phyloP scores from a whole-genome alignment of 2,113 vertebrate species.

The Proterorhinus semilunaris region DNA sequence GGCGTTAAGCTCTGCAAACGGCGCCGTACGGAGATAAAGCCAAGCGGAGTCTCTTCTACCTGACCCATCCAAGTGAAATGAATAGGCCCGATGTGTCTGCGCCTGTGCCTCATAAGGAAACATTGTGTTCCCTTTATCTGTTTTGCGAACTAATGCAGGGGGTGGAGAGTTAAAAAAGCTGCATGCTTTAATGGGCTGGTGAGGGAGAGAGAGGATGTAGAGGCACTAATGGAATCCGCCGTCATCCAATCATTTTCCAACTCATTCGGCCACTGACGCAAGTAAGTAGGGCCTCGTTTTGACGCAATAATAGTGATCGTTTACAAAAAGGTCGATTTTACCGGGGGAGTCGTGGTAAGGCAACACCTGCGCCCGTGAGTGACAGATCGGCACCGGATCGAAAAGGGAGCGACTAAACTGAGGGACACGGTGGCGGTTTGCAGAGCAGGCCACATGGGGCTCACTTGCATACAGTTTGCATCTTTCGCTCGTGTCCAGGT shows the following conservation, averaged over 20 bases:
- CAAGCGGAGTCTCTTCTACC: conserved; percentile 34
- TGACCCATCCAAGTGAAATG: conserved; percentile 52
- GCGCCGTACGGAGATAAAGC: conserved; percentile 59
- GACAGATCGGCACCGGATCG: conserved; percentile 20
- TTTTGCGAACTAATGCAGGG: conserved; percentile 52
- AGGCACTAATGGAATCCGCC: conserved; percentile 62
- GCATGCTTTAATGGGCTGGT: conserved; percentile 1
- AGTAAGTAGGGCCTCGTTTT: conserved; percentile 19
- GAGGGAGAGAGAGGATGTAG: conserved; percentile 21
- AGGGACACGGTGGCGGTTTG: not conserved
- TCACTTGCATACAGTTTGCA: conserved; percentile 19
- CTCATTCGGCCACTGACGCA: conserved; percentile 51
- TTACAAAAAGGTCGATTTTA: conserved; percentile 41
- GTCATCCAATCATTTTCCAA: conserved; percentile 63
- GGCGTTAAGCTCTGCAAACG: conserved; percentile 54
- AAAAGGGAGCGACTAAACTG: not conserved
- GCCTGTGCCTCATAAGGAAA: conserved; percentile 40
- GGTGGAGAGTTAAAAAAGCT: conserved; percentile 4
- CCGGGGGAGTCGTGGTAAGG: conserved; percentile 27
- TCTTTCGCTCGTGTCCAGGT: not conserved
- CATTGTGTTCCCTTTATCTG: conserved; percentile 57
- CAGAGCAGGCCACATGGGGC: not conserved
- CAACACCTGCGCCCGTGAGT: conserved; percentile 43
- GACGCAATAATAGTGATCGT: conserved; percentile 23
- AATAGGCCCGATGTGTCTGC: conserved; percentile 41